These are phyloP conservation scores for Mylabris sibirica DNA, from an alignment of 2,888 invertebrate genomes.

Conservation along the genomic window DNA sequence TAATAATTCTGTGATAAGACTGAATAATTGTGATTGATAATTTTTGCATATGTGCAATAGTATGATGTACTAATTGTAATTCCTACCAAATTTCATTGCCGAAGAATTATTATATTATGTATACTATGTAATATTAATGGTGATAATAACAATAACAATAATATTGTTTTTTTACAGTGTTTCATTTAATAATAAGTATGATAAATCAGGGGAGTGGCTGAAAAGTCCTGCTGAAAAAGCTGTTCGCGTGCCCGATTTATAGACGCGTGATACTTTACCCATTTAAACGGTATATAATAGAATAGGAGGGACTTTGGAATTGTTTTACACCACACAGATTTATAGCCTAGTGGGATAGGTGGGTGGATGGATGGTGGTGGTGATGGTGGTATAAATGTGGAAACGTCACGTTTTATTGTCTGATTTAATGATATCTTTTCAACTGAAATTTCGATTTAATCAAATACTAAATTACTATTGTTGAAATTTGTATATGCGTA, in stretches of 20 bases:
- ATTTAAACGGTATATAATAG: slow-evolving; percentile 13
- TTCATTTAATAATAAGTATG: slow-evolving; percentile 10
- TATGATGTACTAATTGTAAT: neutral
- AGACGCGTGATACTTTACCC: slow-evolving; percentile 9
- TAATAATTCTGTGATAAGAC: slow-evolving; percentile 7
- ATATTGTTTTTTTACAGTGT: neutral
- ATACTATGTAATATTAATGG: neutral
- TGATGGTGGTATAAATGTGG: neutral
- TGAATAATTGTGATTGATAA: slow-evolving; percentile 7
- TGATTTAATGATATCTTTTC: neutral
- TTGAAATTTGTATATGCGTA: neutral
- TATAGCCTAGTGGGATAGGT: neutral
- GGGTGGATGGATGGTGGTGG: neutral
- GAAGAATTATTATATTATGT: neutral
- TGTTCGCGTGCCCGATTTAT: slow-evolving; percentile 6
- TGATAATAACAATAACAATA: slow-evolving; percentile 9
- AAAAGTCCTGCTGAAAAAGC: slow-evolving; percentile 1
- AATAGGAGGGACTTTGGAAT: slow-evolving; percentile 14
- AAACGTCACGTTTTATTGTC: slow-evolving; percentile 13
- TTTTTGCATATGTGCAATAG: slow-evolving; percentile 2
- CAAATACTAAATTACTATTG: neutral
- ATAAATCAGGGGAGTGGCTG: slow-evolving; percentile 11
- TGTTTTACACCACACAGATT: slow-evolving; percentile 18
- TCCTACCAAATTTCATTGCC: neutral
- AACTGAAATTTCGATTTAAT: neutral